Evolutionary conservation across 2,113 vertebrate genomes (phyloP), one percentile per base, ranked within the genome.

Genomic region (Protomyctophum bolini): DNA sequence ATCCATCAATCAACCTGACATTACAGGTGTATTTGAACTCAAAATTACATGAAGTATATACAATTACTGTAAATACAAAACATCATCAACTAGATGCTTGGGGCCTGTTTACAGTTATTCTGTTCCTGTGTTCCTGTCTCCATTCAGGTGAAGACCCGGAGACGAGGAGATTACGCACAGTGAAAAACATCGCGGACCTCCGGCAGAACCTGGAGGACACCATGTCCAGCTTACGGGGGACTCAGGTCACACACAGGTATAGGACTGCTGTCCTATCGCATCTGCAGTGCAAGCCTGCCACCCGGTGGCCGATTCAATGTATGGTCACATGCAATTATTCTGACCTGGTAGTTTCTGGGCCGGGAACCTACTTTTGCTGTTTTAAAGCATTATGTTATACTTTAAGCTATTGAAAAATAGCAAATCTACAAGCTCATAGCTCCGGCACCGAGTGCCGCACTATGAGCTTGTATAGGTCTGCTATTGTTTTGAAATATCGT

Each of bases 141-240:
- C 50, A 0, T 45, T 58, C 68, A 98, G 96, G 90, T 54, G 97
- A 98, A 88, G 97, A 98, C 70, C 94, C 97, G 0, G 97, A 98
- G 88, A 93, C 96, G 0, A 92, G 97, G 73, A 84, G 97, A 0
- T 59, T 98, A 58, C 92, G 97, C 48, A 98, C 97, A 0, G 97
- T 98, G 70, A 98, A 96, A 69, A 98, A 98, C 92, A 98, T 98
- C 0, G 97, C 97, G 0, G 97, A 98, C 62, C 94, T 98, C 6
- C 93, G 97, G 21, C 97, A 98, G 87, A 98, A 98, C 83, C 75
- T 98, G 83, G 97, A 98, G 85, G 97, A 98, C 77, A 98, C 97
- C 4, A 98, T 98, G 97, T 98, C 97, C 72, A 98, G 96, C 28
- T 83, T 98, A 58, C 86, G 97, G 75, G 97, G 97, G 86, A 98